Conservation (phyloP, 2,113 vertebrate genomes). For the Rhinogobius similis region DNA sequence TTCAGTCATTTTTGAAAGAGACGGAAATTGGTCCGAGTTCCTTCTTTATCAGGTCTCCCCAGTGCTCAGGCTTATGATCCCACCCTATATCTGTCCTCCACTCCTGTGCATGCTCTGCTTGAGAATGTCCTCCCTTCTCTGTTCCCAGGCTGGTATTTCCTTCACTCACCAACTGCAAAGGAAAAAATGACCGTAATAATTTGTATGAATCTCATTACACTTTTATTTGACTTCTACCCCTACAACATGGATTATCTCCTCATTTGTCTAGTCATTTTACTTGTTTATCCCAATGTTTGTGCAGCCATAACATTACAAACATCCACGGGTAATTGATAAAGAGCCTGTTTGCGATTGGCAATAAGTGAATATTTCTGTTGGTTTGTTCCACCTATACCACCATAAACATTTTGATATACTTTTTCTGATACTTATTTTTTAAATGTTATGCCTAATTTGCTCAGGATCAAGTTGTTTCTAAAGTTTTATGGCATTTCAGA, state of each 20-base stretch:
- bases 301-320: neutral
- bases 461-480: neutral
- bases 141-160: conserved; percentile 46
- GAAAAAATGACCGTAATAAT: neutral
- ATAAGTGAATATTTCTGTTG: too few relatives aligned
- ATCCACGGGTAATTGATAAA: too few relatives aligned
- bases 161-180: conserved; percentile 27
- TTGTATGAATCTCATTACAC: neutral
- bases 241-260: neutral
- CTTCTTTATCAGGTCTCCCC: conserved; percentile 35
- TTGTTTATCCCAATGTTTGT: neutral
- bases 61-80: conserved; percentile 32
- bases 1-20: conserved; percentile 29
- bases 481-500: neutral
- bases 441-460: neutral
- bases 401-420: too few relatives aligned
- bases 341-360: neutral
- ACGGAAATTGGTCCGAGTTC: conserved; percentile 37
- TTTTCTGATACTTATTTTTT: too few relatives aligned
- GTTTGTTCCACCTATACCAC: too few relatives aligned
- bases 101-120: conserved; percentile 57
- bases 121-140: conserved; percentile 46
- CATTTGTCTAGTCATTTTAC: neutral
- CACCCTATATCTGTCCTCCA: conserved; percentile 33
- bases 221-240: neutral